Evolutionary conservation across 2,113 vertebrate genomes (phyloP).

Genomic region (Brachypodius melanocephalos): DNA sequence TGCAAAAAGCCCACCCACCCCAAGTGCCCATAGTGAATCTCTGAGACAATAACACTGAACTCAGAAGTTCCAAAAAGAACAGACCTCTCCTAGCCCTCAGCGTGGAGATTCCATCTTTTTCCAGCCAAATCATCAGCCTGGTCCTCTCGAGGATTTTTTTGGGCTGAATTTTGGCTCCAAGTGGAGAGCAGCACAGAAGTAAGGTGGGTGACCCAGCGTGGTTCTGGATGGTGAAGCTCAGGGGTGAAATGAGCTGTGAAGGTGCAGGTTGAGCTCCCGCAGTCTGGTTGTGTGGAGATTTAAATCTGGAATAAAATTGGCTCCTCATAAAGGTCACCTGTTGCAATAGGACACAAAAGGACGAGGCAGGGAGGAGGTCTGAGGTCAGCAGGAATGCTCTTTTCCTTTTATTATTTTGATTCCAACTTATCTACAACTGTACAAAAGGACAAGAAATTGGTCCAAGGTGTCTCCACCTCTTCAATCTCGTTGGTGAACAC

Average conservation of each 20-base stretch:
- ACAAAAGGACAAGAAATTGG: no score
- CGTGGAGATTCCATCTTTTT: not conserved
- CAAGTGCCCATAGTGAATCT: not conserved
- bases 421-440: no score
- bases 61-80: not conserved
- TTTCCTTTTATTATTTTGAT: no score
- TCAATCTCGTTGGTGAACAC: no score
- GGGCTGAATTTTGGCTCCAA: not conserved
- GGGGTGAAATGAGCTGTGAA: not conserved
- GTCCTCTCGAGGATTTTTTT: not conserved
- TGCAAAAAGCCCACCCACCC: not conserved
- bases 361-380: no score
- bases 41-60: not conserved
- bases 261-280: not conserved
- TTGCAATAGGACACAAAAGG: no score
- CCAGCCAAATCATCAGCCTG: not conserved
- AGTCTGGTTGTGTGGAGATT: not conserved
- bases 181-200: not conserved
- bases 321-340: not conserved
- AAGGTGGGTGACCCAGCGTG: not conserved
- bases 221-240: not conserved
- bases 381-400: no score
- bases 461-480: no score
- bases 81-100: not conserved
- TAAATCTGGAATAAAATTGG: not conserved